Evolutionary conservation across 2,888 invertebrate species (phyloP).

Genomic region (Pheosia tremula): DNA sequence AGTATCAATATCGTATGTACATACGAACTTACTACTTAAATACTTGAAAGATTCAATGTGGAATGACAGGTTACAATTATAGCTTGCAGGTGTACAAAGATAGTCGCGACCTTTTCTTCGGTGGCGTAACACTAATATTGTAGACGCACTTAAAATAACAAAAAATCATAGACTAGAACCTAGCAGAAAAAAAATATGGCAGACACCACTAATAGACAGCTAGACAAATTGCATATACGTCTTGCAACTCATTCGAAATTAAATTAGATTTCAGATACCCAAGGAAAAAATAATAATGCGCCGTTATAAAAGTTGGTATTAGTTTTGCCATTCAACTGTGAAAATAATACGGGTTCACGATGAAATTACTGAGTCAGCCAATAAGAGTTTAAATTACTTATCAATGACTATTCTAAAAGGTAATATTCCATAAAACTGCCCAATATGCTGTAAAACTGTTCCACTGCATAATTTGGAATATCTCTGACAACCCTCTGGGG

Average conservation of each 20-base stretch:
- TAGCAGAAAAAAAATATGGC: not conserved
- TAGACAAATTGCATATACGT: not conserved
- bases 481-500: too few relatives aligned
- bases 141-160: not conserved
- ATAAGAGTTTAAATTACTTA: not conserved
- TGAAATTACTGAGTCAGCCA: not conserved
- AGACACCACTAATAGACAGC: not conserved
- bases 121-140: too few relatives aligned
- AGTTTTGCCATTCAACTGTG: not conserved
- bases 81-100: too few relatives aligned
- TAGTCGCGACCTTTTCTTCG: too few relatives aligned
- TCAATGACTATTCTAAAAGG: not conserved
- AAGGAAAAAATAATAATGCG: not conserved
- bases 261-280: not conserved
- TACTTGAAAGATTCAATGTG: too few relatives aligned
- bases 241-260: constrained; percentile 1
- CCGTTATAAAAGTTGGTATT: not conserved
- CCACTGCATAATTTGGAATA: too few relatives aligned
- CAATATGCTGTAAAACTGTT: too few relatives aligned
- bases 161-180: not conserved
- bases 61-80: too few relatives aligned
- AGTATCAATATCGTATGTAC: too few relatives aligned
- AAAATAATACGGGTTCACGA: not conserved
- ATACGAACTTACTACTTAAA: too few relatives aligned
- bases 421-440: too few relatives aligned